phyloP scores from a whole-genome alignment of 2,888 invertebrate species.

The Ormyrus pomaceus region DNA sequence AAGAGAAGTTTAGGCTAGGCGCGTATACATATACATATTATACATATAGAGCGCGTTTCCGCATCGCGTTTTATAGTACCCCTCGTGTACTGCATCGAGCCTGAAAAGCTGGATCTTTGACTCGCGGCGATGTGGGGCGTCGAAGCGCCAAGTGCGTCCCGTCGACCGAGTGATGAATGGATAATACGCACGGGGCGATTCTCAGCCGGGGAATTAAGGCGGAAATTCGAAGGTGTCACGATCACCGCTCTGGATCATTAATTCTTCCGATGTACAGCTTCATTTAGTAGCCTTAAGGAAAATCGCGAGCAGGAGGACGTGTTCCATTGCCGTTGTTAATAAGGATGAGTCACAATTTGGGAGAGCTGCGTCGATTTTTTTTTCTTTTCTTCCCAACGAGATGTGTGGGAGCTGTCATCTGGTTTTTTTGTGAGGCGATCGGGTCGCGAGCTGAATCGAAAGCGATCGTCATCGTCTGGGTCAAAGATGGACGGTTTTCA shows the following conservation, averaged over 20 bases:
- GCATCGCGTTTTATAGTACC: constrained; percentile 34
- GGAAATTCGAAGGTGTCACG: neutral
- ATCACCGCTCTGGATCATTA: too few species aligned
- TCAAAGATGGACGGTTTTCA: constrained; percentile 44
- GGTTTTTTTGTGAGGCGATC: constrained; percentile 21
- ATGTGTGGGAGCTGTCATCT: constrained; percentile 15
- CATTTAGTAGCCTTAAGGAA: too few species aligned
- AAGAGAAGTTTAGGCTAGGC: constrained; percentile 36
- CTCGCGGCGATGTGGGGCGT: constrained; percentile 24
- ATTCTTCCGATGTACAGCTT: too few species aligned
- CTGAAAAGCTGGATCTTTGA: constrained; percentile 52
- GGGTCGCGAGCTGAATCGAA: constrained; percentile 25
- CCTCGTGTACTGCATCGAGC: constrained; percentile 38
- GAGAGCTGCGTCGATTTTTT: constrained; percentile 39
- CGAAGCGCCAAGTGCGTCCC: constrained; percentile 17
- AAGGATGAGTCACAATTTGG: constrained; percentile 10
- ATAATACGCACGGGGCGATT: constrained; percentile 11
- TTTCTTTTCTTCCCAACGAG: constrained; percentile 18
- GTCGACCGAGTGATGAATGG: constrained; percentile 16
- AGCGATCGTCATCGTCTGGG: constrained; percentile 30
- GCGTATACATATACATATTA: constrained; percentile 25
- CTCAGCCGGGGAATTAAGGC: constrained; percentile 13
- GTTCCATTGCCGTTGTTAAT: neutral
- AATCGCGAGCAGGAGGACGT: too few species aligned
- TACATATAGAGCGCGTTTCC: constrained; percentile 19